Evolutionary conservation across 2,113 vertebrate genomes (phyloP).

Genomic region (Hepsetus odoe): DNA sequence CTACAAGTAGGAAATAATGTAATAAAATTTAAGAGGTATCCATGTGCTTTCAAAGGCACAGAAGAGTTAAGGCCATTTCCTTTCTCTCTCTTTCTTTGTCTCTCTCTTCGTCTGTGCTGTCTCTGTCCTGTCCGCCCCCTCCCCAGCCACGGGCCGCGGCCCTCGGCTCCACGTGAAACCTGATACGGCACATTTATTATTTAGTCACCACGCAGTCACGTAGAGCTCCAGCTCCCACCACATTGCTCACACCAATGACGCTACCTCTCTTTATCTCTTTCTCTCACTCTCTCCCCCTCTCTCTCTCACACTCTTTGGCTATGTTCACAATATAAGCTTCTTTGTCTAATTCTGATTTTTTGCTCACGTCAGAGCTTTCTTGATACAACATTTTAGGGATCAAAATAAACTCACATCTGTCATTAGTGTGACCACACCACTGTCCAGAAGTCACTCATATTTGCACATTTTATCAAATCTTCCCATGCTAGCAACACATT

Average conservation of each 20-base stretch:
- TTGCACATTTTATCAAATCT: background rate
- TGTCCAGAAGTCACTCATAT: background rate
- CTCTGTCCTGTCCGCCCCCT: slow-evolving; percentile 44
- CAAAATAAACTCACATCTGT: background rate
- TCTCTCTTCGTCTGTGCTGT: slow-evolving; percentile 23
- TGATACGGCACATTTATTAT: slow-evolving; percentile 81
- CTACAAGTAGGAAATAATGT: background rate
- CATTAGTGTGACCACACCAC: background rate
- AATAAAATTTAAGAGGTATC: background rate
- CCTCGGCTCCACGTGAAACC: slow-evolving; percentile 73
- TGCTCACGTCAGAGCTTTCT: background rate
- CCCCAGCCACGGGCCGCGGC: slow-evolving; percentile 64
- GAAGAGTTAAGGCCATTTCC: background rate
- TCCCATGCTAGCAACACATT: background rate
- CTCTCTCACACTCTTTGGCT: slow-evolving; percentile 22
- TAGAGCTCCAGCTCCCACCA: slow-evolving; percentile 68
- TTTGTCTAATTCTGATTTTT: background rate
- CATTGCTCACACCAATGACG: slow-evolving; percentile 63
- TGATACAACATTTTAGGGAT: background rate
- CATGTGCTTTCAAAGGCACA: background rate
- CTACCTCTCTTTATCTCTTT: slow-evolving; percentile 40
- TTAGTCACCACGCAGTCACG: slow-evolving; percentile 76
- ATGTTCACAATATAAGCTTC: slow-evolving; percentile 3
- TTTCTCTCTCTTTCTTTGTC: slow-evolving; percentile 43
- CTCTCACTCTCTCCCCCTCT: no score